Evolutionary conservation across 1,140 invertebrate species (phyloP), one percentile per base, ranked within the genome.

Genomic region (Leptopilina clavipes): DNA sequence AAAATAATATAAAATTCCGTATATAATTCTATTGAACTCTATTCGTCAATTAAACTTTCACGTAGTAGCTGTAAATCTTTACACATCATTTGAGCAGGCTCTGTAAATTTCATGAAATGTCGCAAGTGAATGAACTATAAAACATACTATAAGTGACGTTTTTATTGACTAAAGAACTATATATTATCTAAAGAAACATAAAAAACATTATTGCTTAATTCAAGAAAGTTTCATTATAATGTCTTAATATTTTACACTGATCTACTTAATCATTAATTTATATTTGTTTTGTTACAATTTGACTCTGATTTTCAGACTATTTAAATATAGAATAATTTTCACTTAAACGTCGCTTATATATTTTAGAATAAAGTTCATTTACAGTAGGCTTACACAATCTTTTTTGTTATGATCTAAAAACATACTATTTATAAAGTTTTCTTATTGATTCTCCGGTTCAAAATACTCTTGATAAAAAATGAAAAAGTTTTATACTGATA

Each of bases 111-210:
- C n/a, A 65, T 65, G 59, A 65, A 65, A 59, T 19, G 22, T 31
- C 59, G 12, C 22, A n/a, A 37, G 59, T 65, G 59, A 65, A 65
- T 65, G 25, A 65, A 65, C 59, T 65, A 65, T 65, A 65, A 40
- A 65, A 65, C 19, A 59, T 59, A 65, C 25, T 65, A 31, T 65
- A 65, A 31, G 59, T 31, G 22, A 37, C 25, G 59, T 65, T 65
- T 65, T 22, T 65, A 65, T 65, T 65, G 59, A 65, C 59, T 65
- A 5, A 25, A 14, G 12, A n/a, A n/a, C 59, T 65, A 6, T 6
- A 65, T 65, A 65, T 65, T 14, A 65, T 52, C 6, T 8, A 52
- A 52, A 52, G 48, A 52, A 52, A n/a, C 14, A 52, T 52, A 52
- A 52, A 52, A 52, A 17, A n/a, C 17, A 31, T 31, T 17, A 52